Percentiles rank a stretch among this genome's conserved stretches.
phyloP scores from a whole-genome alignment of 1,140 invertebrate genomes.

The Halictus rubicundus region DNA sequence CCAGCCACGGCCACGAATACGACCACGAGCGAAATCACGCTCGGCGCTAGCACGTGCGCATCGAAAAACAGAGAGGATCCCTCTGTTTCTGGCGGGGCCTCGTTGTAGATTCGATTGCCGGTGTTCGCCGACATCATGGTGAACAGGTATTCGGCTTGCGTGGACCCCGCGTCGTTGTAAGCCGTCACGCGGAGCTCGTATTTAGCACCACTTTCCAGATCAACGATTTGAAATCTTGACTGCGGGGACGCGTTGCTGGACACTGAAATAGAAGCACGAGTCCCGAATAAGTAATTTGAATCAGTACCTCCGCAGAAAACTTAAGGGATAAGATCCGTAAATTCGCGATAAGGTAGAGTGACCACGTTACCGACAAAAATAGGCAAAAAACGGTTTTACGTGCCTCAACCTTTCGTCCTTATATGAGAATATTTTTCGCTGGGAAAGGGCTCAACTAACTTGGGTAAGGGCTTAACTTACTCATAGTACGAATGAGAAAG shows the following conservation, averaged over 20 bases:
- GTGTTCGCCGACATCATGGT: conserved; percentile 83
- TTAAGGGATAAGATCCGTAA: too few species aligned
- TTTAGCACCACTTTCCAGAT: conserved; percentile 84
- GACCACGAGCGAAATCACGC: conserved; percentile 79
- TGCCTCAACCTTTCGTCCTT: too few species aligned
- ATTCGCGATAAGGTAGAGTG: too few species aligned
- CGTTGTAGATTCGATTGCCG: conserved; percentile 74
- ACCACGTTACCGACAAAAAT: too few species aligned
- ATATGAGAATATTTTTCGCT: too few species aligned
- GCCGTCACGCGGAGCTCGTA: conserved; percentile 86
- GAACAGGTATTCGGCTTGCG: conserved; percentile 84
- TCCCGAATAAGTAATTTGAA: too few species aligned
- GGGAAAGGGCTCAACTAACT: too few species aligned
- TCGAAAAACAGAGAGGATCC: conserved; percentile 78
- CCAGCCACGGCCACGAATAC: conserved; percentile 79
- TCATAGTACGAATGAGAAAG: too few species aligned
- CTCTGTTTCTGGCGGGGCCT: conserved; percentile 72
- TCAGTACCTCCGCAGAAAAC: too few species aligned
- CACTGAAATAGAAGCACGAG: conserved; percentile 67
- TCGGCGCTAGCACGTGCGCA: conserved; percentile 79
- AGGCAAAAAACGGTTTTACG: too few species aligned
- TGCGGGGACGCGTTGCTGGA: conserved; percentile 81
- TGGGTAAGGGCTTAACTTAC: too few species aligned
- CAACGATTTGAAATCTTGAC: conserved; percentile 81
- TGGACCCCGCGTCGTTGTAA: conserved; percentile 87